Evolutionary conservation across 2,113 vertebrate genomes (phyloP).

Genomic region (human (Homo sapiens)): GRCh38 chr6:15108501-15109000

Average conservation of each 20-base stretch:
- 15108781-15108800: slow-evolving; percentile 84
- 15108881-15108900: background rate
- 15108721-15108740: slow-evolving; percentile 80
- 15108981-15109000: rapidly evolving
- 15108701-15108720: slow-evolving; percentile 77
- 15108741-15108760: slow-evolving; percentile 80
- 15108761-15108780: slow-evolving; percentile 77
- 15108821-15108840: slow-evolving; percentile 81
- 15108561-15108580: slow-evolving; percentile 80
- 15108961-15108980: background rate
- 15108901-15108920: background rate
- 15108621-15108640: slow-evolving; percentile 85
- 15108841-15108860: slow-evolving; percentile 77
- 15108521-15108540: slow-evolving; percentile 76
- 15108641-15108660: slow-evolving; percentile 78
- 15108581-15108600: slow-evolving; percentile 83
- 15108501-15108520: slow-evolving; percentile 70
- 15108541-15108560: slow-evolving; percentile 71
- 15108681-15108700: slow-evolving; percentile 48
- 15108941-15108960: background rate
- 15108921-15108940: background rate
- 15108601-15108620: slow-evolving; percentile 80
- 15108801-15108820: slow-evolving; percentile 75
- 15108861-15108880: slow-evolving; percentile 46
- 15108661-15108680: slow-evolving; percentile 76